Evolutionary conservation across 1,140 invertebrate genomes (phyloP), one percentile per base, ranked within the genome.

Genomic region (Ceratosolen solmsi): DNA sequence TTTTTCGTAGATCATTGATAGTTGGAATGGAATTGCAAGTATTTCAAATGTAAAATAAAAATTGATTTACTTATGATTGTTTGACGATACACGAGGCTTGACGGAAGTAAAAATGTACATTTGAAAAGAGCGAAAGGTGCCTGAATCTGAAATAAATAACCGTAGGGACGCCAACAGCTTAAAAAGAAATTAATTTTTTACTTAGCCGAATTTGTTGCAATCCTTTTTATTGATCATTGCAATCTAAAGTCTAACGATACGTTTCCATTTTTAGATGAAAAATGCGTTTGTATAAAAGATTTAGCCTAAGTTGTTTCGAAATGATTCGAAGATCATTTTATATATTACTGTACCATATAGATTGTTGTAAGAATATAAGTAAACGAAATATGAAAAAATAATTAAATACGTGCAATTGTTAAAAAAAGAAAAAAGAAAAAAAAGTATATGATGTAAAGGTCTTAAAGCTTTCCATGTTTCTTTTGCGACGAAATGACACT

Each of bases 301-400:
- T 75, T 81, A 81, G 58, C n/a, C n/a, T 75, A 56, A 75, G 46
- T 56, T 75, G 49, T 58, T 77, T 78, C 54, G 33, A 68, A 84
- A 80, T 82, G 74, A 83, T 85, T 56, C 76, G 73, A 82, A 83
- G 82, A 71, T 83, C 82, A 81, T 86, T 85, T 86, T 82, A 83
- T 82, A 83, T 78, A 85, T 83, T 84, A 84, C 60, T 84, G 75
- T 84, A 85, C 60, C 75, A 84, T 85, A 85, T 86, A 82, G 80
- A 74, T 81, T 75, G 63, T 84, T 80, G 63, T 86, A 84, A 84
- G 77, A 79, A 27, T 80, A 82, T 84, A 82, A 56, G 22, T 60
- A 77, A 60, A 82, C 60, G 54, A 77, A 33, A 82, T 13, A 41
- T 77, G 20, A 60, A 82, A 49, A 70, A 73, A 65, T 46, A 81